These are phyloP conservation scores for Eumacrocentrus americanus DNA, from an alignment of 2,888 invertebrate species.

Conservation along the genomic window DNA sequence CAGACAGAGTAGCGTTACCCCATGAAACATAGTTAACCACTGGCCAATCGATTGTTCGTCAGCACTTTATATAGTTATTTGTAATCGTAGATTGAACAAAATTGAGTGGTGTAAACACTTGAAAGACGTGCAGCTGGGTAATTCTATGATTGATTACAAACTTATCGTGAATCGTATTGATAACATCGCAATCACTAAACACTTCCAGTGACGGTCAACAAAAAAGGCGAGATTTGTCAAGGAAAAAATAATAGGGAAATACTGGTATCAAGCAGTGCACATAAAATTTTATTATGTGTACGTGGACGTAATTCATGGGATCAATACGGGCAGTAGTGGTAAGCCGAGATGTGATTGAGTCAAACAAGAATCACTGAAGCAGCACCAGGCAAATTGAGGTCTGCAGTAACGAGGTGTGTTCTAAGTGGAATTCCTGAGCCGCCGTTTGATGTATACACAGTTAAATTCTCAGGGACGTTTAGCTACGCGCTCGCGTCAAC, in stretches of 20 bases:
- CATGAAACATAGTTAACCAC: not conserved
- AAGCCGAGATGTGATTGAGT: slow-evolving; percentile 35
- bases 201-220: not conserved
- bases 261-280: not conserved
- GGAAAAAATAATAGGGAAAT: not conserved
- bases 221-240: no score
- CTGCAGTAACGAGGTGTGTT: slow-evolving; percentile 27
- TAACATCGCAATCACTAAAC: not conserved
- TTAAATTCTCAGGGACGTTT: slow-evolving; percentile 38
- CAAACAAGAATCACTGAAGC: slow-evolving; percentile 36
- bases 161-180: not conserved
- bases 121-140: no score
- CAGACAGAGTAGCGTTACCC: slow-evolving; percentile 9
- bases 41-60: not conserved
- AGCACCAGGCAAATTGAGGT: slow-evolving; percentile 36
- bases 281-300: not conserved
- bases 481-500: slow-evolving; percentile 39
- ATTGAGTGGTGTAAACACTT: no score
- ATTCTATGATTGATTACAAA: no score
- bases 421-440: slow-evolving; percentile 34
- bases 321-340: not conserved
- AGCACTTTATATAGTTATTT: not conserved
- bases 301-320: not conserved
- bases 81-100: no score
- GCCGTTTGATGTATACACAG: slow-evolving; percentile 39